These are phyloP conservation scores for Sweltsa coloradensis DNA, from an alignment of 1,140 invertebrate species.

Conservation along the genomic window DNA sequence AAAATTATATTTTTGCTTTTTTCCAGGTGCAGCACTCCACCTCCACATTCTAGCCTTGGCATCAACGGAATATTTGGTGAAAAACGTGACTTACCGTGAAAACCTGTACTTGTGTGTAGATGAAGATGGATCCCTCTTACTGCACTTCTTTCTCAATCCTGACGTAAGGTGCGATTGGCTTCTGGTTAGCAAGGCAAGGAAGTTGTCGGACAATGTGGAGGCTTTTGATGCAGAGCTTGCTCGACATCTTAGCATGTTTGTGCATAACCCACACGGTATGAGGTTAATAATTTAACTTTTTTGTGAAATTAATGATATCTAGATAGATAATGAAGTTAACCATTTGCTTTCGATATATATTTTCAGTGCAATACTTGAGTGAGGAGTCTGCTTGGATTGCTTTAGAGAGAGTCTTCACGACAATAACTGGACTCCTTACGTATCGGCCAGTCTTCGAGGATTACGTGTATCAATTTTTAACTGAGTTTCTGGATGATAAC, in stretches of 20 bases:
- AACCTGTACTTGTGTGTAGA: conserved; percentile 52
- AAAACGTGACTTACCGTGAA: conserved; percentile 50
- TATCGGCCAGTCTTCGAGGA: conserved; percentile 59
- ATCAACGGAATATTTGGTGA: conserved; percentile 48
- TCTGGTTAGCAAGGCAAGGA: conserved; percentile 38
- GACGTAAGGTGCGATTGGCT: conserved; percentile 38
- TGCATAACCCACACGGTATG: conserved; percentile 26
- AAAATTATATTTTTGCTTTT: too few relatives aligned
- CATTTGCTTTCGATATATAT: background rate
- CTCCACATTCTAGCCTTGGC: conserved; percentile 53
- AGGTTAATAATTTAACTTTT: background rate
- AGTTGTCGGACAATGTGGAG: conserved; percentile 27
- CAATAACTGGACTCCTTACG: conserved; percentile 43
- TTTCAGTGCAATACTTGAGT: conserved; percentile 37
- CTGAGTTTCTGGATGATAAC: conserved; percentile 62
- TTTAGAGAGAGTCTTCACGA: conserved; percentile 49
- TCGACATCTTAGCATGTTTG: conserved; percentile 41
- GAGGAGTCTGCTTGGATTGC: conserved; percentile 52
- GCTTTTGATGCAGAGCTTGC: conserved; percentile 39
- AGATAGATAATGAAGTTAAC: background rate
- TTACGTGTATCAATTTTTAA: conserved; percentile 54
- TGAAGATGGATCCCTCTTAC: conserved; percentile 23
- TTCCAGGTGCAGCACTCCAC: conserved; percentile 57
- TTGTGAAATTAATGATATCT: conserved; percentile 3
- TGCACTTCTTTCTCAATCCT: conserved; percentile 27